Base-by-base conservation (phyloP, 2,113 vertebrate species). In the Diphyllodes magnificus region DNA sequence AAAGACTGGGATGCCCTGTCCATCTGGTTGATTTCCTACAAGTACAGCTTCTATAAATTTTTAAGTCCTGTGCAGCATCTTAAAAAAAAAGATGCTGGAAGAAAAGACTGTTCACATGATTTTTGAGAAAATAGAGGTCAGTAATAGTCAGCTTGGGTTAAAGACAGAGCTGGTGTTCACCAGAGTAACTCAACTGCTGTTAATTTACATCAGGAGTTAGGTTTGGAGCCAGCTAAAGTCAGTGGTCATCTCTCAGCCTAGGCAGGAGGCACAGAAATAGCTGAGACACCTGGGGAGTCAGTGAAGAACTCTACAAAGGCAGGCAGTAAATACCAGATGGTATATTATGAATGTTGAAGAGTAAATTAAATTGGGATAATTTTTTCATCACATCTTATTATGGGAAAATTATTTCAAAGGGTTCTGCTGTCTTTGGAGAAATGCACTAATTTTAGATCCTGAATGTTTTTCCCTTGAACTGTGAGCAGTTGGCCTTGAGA, bases 381-480 rank as follows among this genome's bases (percentile, higher is more conserved):
- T 82, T 91, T 92, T 90, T 79, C 13, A 76, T 80, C 49, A 13
- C 23, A 19, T 72, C 31, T 79, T 90, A 57, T 86, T 73, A 78
- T 82, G 44, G 87, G 57, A 91, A 94, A 90, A 88, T 65, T 12
- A 72, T 87, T 93, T 91, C 65, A 93, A 65, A 87, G n/a, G 28
- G 10, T 75, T 84, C 61, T 79, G 37, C 37, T 88, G 65, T 80
- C 82, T 90, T 94, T n/a, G 63, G 76, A 86, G 68, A 95, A 92
- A 83, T 76, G 40, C 9, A 40, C 68, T 88, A 61, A 92, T 92
- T 93, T 95, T 95, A 93, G 82, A 80, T 51, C 44, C n/a, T 88
- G 71, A 53, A 44, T 86, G 44, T 56, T 94, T 87, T 91, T 79
- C 78, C 35, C 44, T 82, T 93, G 82, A 95, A 56, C 65, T 89